phyloP scores from a whole-genome alignment of 2,797 vertebrate genomes.

The Coccyzus lansbergi region DNA sequence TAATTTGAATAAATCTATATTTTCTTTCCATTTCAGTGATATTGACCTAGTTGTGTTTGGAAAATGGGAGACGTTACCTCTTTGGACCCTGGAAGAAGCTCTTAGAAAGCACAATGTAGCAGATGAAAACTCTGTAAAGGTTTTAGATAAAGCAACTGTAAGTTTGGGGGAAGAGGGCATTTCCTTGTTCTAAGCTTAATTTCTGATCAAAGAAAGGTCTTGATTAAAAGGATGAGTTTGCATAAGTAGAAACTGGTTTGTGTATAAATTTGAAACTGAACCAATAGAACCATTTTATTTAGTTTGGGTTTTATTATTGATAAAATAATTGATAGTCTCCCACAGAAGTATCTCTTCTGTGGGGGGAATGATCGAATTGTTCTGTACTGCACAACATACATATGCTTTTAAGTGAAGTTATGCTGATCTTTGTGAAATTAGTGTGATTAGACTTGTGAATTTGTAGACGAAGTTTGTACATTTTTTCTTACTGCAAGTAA shows the following conservation, averaged over 20 bases:
- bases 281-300: neutral
- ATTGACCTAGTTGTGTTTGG: slow-evolving; percentile 98
- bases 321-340: neutral
- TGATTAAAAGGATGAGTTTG: neutral
- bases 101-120: slow-evolving; percentile 94
- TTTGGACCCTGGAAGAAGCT: slow-evolving; percentile 98
- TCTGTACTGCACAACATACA: neutral
- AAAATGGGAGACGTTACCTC: slow-evolving; percentile 95
- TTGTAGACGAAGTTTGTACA: neutral
- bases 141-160: slow-evolving; percentile 98
- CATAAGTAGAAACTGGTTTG: neutral
- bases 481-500: neutral
- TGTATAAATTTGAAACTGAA: neutral
- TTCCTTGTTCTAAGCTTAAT: neutral
- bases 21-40: slow-evolving; percentile 81
- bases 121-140: slow-evolving; percentile 95
- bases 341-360: neutral
- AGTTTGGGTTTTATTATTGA: neutral
- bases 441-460: neutral
- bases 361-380: neutral
- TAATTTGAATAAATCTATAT: neutral
- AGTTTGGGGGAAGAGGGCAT: slow-evolving; percentile 50
- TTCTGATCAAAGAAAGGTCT: neutral
- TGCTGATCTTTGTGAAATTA: neutral
- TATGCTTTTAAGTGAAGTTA: neutral